These are phyloP conservation scores for Mergus octosetaceus DNA, from an alignment of 2,797 vertebrate species.

Conservation along the genomic window DNA sequence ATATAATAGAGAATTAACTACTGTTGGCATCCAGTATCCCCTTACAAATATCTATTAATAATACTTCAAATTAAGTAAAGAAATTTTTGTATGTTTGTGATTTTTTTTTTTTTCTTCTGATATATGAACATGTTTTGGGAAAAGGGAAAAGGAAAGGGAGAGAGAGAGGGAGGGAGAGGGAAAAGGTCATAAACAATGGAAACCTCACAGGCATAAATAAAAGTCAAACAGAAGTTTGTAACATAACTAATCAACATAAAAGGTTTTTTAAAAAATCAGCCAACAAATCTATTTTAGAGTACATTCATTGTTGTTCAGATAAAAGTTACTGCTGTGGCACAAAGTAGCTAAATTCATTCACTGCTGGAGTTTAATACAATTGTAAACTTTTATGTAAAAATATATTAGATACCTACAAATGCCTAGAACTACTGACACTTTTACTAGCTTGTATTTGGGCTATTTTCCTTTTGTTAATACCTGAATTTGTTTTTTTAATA, in stretches of 20 bases:
- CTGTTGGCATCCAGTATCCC: background rate
- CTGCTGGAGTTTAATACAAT: slow-evolving; percentile 34
- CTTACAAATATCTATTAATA: background rate
- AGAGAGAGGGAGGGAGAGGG: no score
- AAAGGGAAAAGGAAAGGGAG: background rate
- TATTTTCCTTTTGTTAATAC: slow-evolving; percentile 20
- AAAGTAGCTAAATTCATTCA: slow-evolving; percentile 36
- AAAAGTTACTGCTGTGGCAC: slow-evolving; percentile 6
- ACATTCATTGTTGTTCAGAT: slow-evolving; percentile 6
- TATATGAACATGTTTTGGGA: background rate
- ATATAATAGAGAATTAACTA: background rate
- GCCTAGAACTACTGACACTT: background rate
- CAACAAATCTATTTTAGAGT: background rate
- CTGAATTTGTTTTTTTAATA: background rate
- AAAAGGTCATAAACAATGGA: background rate
- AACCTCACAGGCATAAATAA: background rate
- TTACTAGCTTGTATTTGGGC: background rate
- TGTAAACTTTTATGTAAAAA: slow-evolving; percentile 61
- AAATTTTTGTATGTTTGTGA: background rate
- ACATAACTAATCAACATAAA: background rate
- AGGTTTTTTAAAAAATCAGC: background rate
- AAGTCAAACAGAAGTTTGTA: background rate
- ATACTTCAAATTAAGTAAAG: background rate
- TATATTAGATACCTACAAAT: slow-evolving; percentile 13
- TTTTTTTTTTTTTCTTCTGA: background rate